Conservation (phyloP, 2,797 vertebrate genomes). For the Threskiornis aethiopicus region DNA sequence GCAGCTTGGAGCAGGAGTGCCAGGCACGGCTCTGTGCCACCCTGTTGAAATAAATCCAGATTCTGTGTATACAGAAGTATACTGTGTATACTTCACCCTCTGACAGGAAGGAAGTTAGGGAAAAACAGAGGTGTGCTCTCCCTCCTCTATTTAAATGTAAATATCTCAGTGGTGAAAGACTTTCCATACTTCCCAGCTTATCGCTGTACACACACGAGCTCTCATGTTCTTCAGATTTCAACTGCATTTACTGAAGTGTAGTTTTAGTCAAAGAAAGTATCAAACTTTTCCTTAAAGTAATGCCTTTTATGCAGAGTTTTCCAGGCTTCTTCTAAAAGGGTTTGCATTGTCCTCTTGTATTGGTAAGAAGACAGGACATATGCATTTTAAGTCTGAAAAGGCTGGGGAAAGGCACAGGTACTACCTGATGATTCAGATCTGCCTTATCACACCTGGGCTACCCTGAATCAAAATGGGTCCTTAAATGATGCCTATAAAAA, state of each 20-base stretch:
- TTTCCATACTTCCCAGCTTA: not conserved
- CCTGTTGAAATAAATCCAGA: not conserved
- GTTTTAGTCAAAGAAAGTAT: not conserved
- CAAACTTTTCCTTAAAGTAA: not conserved
- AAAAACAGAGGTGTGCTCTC: not conserved
- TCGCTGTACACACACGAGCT: not conserved
- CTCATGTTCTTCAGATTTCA: not conserved
- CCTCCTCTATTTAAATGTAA: not conserved
- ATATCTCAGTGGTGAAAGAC: not conserved
- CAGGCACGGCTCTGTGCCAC: not conserved
- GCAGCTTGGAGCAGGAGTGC: not conserved
- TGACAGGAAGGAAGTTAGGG: not conserved
- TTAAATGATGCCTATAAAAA: not conserved
- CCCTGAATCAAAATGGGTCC: not conserved
- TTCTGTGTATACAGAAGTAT: fast-evolving
- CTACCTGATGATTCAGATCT: not conserved
- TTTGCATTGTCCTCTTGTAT: not conserved
- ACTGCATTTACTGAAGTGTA: not conserved
- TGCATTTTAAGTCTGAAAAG: not conserved
- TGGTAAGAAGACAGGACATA: not conserved
- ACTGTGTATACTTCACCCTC: not conserved
- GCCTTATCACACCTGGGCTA: not conserved
- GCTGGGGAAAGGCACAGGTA: not conserved
- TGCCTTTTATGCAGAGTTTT: not conserved
- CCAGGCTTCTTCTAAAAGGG: not conserved